phyloP scores from a whole-genome alignment of 2,888 invertebrate genomes.

The Odontocolon sp. region DNA sequence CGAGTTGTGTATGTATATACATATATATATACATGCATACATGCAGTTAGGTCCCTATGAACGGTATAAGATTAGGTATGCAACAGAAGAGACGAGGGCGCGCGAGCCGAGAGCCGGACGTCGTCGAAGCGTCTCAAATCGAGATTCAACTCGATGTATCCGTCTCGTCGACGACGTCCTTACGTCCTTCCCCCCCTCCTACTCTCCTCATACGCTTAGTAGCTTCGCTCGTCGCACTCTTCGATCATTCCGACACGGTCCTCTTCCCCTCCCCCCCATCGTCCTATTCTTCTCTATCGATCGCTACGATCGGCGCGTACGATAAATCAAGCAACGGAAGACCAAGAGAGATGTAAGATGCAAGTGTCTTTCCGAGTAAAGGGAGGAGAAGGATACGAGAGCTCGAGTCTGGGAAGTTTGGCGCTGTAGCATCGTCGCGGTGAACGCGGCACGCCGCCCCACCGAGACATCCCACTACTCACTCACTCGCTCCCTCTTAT shows the following conservation, averaged over 20 bases:
- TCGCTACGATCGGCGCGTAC: conserved; percentile 56
- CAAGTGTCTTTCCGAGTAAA: conserved; percentile 2
- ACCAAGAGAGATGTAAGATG: conserved; percentile 34
- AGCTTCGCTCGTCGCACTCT: conserved; percentile 49
- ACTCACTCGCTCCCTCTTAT: conserved; percentile 51
- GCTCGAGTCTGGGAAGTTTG: conserved; percentile 55
- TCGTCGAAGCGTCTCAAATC: conserved; percentile 55
- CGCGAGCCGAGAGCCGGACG: conserved; percentile 50
- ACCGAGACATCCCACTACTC: conserved; percentile 37
- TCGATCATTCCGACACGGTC: conserved; percentile 62
- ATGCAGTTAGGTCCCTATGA: no score
- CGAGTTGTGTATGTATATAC: background rate
- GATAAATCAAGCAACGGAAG: conserved; percentile 59
- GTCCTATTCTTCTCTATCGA: conserved; percentile 48
- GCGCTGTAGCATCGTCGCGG: conserved; percentile 34
- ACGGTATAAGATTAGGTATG: conserved; percentile 37
- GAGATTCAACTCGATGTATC: conserved; percentile 63
- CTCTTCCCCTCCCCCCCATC: conserved; percentile 35
- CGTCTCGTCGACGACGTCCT: conserved; percentile 56
- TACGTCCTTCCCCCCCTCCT: conserved; percentile 15
- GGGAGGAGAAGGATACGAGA: conserved; percentile 38
- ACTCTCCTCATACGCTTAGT: conserved; percentile 43
- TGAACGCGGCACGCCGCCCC: conserved; percentile 46
- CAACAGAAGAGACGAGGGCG: conserved; percentile 2
- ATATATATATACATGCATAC: background rate